Conservation (phyloP, 2,797 vertebrate genomes). For the Platyrinchus mystaceus region DNA sequence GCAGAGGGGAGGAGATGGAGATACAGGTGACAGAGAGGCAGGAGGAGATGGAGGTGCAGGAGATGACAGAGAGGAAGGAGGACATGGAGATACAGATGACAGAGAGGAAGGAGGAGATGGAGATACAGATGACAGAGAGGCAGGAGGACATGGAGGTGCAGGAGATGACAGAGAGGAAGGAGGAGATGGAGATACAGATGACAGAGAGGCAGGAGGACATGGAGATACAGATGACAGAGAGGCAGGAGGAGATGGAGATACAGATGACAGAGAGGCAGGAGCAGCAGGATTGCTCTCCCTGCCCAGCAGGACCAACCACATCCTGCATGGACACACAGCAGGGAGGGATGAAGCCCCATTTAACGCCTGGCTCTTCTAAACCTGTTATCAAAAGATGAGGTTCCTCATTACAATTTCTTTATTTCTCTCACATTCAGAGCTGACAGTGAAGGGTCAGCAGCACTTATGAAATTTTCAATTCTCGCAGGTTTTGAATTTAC, state of each 20-base stretch:
- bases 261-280: too few species aligned
- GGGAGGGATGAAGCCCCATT: not conserved
- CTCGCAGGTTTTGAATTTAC: conserved; percentile 65
- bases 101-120: not conserved
- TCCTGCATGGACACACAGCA: not conserved
- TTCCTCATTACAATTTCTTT: conserved; percentile 30
- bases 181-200: not conserved
- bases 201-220: not conserved
- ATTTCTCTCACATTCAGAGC: not conserved
- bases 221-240: not conserved
- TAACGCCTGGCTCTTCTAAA: not conserved
- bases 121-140: not conserved
- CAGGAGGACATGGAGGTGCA: not conserved
- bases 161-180: not conserved
- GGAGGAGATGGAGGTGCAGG: not conserved
- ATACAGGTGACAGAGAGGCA: not conserved
- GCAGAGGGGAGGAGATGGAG: not conserved
- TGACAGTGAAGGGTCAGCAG: conserved; percentile 57
- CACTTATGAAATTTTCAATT: conserved; percentile 46
- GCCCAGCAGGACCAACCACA: not conserved
- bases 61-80: not conserved
- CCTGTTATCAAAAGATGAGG: not conserved
- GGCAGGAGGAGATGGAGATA: not conserved
- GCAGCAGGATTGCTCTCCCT: not conserved
- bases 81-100: not conserved